Base-by-base conservation (phyloP, 1,140 invertebrate genomes). In the Drosophila ercepeae region DNA sequence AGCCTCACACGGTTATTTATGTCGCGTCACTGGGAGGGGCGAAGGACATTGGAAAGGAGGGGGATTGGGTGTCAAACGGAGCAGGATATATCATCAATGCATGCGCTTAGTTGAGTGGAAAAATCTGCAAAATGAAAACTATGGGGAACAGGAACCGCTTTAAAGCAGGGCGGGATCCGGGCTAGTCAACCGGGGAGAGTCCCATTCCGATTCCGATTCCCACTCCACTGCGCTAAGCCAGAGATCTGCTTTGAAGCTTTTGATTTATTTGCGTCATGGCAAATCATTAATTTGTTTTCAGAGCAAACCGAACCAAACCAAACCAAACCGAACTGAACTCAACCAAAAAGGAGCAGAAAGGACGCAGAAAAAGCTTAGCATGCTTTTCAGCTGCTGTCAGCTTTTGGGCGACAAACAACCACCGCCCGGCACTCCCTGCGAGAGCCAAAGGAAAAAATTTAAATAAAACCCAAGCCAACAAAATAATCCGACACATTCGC, bases 401-500 rank as follows among this genome's bases (percentile, higher is more conserved):
- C 78, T 86, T 86, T 86, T 46, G 55, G 77, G 44, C 29, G 75
- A 74, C 64, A 71, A 64, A 42, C 79, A 69, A 60, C 57, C 71
- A 61, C 52, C 34, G 18, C 65, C 9, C 16, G 19, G 16, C 44
- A n/a, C 59, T 14, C 41, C 23, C 48, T 36, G 5, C 44, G 9
- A 32, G 9, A 9, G 8, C 25, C 18, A 60, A 57, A 59, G 16
- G 42, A 54, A 67, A 21, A 63, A 84, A 84, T 84, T 84, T 86
- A 77, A 84, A 84, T 81, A 53, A 59, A 73, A 83, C 65, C 49
- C 51, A 78, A 83, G 50, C 48, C 60, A 81, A 88, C 78, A 82
- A 82, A 88, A 82, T 88, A 88, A 88, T 88, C 82, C 75, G 82
- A 88, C 83, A 88, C 82, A 88, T 89, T 75, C 75, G 79, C 79